These are phyloP conservation scores for Toxostoma redivivum DNA, from an alignment of 2,113 vertebrate genomes.

Conservation along the genomic window DNA sequence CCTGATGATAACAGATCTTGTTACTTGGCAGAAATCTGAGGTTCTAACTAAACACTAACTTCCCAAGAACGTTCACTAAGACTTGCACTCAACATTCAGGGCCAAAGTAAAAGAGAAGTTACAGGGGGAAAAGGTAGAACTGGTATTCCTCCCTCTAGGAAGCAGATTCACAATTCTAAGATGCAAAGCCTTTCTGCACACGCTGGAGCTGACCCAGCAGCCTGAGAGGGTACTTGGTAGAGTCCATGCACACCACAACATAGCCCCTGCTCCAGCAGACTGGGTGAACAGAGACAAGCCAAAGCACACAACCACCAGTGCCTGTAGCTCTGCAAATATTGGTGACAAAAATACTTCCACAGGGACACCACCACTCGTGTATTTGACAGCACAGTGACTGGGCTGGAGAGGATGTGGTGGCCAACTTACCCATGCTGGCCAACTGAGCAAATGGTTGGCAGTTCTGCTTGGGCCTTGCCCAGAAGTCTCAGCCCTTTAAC, in stretches of 20 bases:
- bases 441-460: accelerated
- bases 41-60: not conserved
- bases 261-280: not conserved
- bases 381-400: not conserved
- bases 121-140: accelerated
- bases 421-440: not conserved
- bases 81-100: not conserved
- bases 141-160: not conserved
- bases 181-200: not conserved
- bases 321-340: not conserved
- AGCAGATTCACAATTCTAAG: not conserved
- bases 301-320: not conserved
- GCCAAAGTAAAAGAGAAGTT: not conserved
- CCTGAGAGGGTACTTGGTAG: accelerated
- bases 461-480: not conserved
- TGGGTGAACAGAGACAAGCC: not conserved
- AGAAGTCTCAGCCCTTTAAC: not conserved
- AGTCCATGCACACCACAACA: not conserved
- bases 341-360: not conserved
- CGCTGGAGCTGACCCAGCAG: not conserved
- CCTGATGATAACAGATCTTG: not conserved
- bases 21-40: not conserved
- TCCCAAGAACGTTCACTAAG: not conserved
- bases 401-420: not conserved
- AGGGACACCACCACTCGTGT: not conserved